Conservation (phyloP, 2,888 invertebrate species). For the Drosophila planitibia region DNA sequence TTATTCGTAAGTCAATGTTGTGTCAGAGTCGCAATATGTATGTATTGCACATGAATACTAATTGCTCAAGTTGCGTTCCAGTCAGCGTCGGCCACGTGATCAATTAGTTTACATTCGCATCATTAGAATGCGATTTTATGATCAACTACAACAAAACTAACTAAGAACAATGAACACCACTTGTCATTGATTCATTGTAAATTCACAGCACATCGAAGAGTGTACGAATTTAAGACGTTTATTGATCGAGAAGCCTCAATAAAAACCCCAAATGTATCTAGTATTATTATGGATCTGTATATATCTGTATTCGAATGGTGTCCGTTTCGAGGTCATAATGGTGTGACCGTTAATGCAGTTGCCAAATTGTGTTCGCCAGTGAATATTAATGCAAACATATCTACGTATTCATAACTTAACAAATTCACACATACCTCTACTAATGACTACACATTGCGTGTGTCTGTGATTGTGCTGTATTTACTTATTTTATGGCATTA, state of each 20-base stretch:
- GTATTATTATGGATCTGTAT: conserved; percentile 29
- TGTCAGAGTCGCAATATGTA: neutral
- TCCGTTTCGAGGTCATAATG: conserved; percentile 47
- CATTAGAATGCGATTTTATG: conserved; percentile 35
- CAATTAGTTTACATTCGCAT: conserved; percentile 14
- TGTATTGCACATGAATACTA: conserved; percentile 15
- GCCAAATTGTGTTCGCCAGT: conserved; percentile 55
- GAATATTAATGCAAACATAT: conserved; percentile 55
- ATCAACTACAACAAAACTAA: neutral
- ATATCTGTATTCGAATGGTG: conserved; percentile 34
- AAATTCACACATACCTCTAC: neutral
- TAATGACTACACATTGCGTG: conserved; percentile 1
- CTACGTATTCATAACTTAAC: conserved; percentile 16
- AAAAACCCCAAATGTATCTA: neutral
- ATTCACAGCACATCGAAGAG: conserved; percentile 41
- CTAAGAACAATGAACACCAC: neutral
- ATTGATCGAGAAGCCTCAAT: conserved; percentile 37
- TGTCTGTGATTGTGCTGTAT: conserved; percentile 7
- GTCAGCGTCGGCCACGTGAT: conserved; percentile 53
- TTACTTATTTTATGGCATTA: conserved; percentile 63
- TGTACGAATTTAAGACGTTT: conserved; percentile 42
- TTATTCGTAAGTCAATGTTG: neutral
- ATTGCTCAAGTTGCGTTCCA: neutral
- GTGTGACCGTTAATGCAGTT: conserved; percentile 64
- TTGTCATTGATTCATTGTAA: conserved; percentile 29